phyloP scores from a whole-genome alignment of 2,797 vertebrate species.

The Melanogrammus aeglefinus region DNA sequence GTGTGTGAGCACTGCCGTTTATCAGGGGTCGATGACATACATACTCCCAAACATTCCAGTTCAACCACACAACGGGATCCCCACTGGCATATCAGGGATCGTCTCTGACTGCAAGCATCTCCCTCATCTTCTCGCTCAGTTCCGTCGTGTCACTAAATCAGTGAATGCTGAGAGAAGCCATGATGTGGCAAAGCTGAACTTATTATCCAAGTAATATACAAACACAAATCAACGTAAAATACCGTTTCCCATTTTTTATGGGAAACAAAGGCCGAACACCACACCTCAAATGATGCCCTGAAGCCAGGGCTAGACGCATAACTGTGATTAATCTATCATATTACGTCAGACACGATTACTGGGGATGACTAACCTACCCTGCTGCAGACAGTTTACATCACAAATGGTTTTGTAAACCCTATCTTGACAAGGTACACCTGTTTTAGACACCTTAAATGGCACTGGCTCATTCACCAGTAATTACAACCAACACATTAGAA shows the following conservation, averaged over 20 bases:
- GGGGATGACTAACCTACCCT: neutral
- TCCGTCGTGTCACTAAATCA: neutral
- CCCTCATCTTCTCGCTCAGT: neutral
- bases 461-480: neutral
- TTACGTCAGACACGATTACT: neutral
- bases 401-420: neutral
- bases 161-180: neutral
- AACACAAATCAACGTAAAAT: neutral
- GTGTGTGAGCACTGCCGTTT: conserved; percentile 17
- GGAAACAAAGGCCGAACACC: neutral
- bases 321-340: neutral
- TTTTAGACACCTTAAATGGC: neutral
- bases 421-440: neutral
- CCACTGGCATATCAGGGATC: conserved; percentile 30
- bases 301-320: neutral
- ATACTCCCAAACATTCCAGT: conserved; percentile 35
- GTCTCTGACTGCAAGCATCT: neutral
- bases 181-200: neutral
- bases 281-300: neutral
- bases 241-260: neutral
- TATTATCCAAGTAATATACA: neutral
- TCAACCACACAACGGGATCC: conserved; percentile 10
- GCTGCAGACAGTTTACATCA: neutral
- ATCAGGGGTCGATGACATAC: conserved; percentile 17
- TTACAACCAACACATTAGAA: neutral